phyloP scores from a whole-genome alignment of 2,113 vertebrate species.

The Pelobates fuscus region DNA sequence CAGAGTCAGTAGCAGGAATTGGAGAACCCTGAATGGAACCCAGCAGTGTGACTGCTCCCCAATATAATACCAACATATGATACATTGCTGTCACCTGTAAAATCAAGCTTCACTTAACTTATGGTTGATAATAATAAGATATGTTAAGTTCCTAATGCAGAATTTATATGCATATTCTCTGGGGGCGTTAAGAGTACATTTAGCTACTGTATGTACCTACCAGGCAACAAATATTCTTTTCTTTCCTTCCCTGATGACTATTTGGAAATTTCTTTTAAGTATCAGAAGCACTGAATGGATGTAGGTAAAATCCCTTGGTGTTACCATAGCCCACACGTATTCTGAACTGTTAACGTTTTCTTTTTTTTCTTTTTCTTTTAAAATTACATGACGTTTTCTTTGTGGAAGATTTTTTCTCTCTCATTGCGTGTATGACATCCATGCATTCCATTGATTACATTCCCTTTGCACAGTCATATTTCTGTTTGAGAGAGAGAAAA shows the following conservation, averaged over 20 bases:
- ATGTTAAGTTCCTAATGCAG: slow-evolving; percentile 56
- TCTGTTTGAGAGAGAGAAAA: too few species aligned
- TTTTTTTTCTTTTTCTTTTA: slow-evolving; percentile 49
- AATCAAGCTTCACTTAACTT: slow-evolving; percentile 52
- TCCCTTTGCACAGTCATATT: neutral
- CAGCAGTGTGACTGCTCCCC: slow-evolving; percentile 55
- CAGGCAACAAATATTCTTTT: slow-evolving; percentile 72
- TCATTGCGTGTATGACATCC: slow-evolving; percentile 26
- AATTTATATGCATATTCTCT: slow-evolving; percentile 73
- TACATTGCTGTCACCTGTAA: slow-evolving; percentile 56
- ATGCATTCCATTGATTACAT: slow-evolving; percentile 34
- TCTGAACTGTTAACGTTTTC: slow-evolving; percentile 25
- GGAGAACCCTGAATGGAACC: slow-evolving; percentile 52
- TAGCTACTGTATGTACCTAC: slow-evolving; percentile 76
- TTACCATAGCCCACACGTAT: slow-evolving; percentile 67
- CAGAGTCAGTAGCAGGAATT: neutral
- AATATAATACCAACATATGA: slow-evolving; percentile 59
- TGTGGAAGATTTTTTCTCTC: slow-evolving; percentile 73
- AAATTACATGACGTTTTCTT: slow-evolving; percentile 60
- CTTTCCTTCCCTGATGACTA: slow-evolving; percentile 87
- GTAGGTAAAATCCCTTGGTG: slow-evolving; percentile 76
- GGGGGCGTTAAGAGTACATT: slow-evolving; percentile 71
- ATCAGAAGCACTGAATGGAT: slow-evolving; percentile 61
- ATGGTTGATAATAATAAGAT: slow-evolving; percentile 51
- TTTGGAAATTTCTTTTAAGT: slow-evolving; percentile 89